These are phyloP conservation scores for Lycaena phlaeas DNA, from an alignment of 2,888 invertebrate genomes.

Conservation along the genomic window DNA sequence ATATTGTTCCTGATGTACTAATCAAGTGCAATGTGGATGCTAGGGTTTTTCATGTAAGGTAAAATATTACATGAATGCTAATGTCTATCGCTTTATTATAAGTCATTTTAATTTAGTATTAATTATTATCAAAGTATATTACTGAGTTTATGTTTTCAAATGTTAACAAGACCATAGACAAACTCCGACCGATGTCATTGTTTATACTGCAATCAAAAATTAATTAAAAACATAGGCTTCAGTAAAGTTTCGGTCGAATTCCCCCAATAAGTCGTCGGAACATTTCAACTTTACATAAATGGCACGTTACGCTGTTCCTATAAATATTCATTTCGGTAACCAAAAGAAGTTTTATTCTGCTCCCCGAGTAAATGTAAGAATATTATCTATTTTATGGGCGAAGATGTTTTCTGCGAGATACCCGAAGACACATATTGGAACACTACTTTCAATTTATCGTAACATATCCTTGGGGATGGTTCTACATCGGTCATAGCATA, in stretches of 20 bases:
- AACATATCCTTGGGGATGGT: too few relatives aligned
- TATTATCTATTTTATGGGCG: conserved; percentile 67
- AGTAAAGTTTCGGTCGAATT: background rate
- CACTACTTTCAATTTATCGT: conserved; percentile 24
- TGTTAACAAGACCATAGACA: too few relatives aligned
- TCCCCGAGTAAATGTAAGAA: conserved; percentile 50
- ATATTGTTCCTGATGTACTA: too few relatives aligned
- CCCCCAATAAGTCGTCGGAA: conserved; percentile 47
- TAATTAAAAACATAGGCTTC: conserved; percentile 6
- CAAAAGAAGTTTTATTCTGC: conserved; percentile 52
- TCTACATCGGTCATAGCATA: too few relatives aligned
- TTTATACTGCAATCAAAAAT: conserved; percentile 1
- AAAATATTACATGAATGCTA: too few relatives aligned
- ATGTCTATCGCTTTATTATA: too few relatives aligned
- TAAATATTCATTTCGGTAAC: conserved; percentile 69
- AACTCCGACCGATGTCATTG: background rate
- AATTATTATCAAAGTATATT: too few relatives aligned
- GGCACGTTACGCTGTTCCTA: conserved; percentile 61
- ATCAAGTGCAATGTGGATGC: too few relatives aligned
- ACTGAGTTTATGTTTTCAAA: too few relatives aligned
- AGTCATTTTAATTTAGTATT: too few relatives aligned
- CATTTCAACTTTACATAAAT: conserved; percentile 66
- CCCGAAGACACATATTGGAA: conserved; percentile 26
- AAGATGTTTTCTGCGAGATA: conserved; percentile 47
- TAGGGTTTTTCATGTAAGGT: too few relatives aligned